phyloP scores from a whole-genome alignment of 2,888 invertebrate species.

The Drosophila meridiana region DNA sequence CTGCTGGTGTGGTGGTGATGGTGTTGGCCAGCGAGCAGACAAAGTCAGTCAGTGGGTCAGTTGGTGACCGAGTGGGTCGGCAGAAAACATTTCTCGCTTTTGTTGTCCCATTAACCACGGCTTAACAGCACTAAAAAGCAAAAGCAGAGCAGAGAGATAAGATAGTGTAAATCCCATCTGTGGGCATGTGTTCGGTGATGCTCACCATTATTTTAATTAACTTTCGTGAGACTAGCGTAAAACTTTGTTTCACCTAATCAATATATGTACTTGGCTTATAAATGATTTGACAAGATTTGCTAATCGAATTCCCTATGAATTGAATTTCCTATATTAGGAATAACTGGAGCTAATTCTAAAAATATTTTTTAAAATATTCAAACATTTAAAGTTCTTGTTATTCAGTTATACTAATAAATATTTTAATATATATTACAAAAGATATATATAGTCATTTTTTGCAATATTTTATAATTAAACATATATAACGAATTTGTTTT shows the following conservation, averaged over 20 bases:
- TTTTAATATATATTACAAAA: too few species aligned
- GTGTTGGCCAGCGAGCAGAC: not conserved
- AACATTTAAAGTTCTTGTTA: too few species aligned
- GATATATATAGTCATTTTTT: too few species aligned
- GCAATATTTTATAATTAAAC: too few species aligned
- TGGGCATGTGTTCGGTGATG: conserved; percentile 8
- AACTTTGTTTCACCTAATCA: not conserved
- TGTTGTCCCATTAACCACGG: conserved; percentile 37
- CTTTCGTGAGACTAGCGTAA: not conserved
- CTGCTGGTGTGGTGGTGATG: not conserved
- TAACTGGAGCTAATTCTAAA: too few species aligned
- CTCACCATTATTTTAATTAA: not conserved
- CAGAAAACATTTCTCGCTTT: conserved; percentile 42
- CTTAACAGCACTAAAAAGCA: conserved; percentile 28
- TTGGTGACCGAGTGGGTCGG: conserved; percentile 22
- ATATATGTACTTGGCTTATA: too few species aligned
- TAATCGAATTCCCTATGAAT: too few species aligned
- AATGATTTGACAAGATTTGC: too few species aligned
- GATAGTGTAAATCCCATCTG: not conserved
- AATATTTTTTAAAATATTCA: too few species aligned
- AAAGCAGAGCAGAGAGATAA: conserved; percentile 9
- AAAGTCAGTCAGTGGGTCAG: conserved; percentile 43
- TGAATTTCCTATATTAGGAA: too few species aligned
- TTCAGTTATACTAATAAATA: too few species aligned
- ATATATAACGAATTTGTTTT: too few species aligned